Conservation (phyloP, 2,797 vertebrate genomes). For the Chrosomus eos region DNA sequence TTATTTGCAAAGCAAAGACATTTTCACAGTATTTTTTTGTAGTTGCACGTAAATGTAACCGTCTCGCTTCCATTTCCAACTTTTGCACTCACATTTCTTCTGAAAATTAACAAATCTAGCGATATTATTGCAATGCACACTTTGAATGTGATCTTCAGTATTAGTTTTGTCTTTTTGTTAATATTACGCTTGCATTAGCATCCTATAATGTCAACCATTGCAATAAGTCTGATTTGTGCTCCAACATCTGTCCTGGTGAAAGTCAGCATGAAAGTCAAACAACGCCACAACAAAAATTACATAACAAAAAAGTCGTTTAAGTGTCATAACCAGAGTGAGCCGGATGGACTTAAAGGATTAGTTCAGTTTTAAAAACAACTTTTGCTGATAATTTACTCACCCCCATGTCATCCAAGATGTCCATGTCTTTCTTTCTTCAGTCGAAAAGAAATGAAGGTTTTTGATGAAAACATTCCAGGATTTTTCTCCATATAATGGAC, state of each 20-base stretch:
- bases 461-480: no score
- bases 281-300: not conserved
- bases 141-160: not conserved
- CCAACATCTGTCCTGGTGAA: not conserved
- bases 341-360: slow-evolving; percentile 25
- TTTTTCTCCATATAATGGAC: no score
- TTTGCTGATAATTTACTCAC: no score
- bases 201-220: not conserved
- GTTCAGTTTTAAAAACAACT: no score
- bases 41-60: no score
- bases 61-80: no score
- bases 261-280: slow-evolving; percentile 10
- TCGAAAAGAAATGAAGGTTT: no score
- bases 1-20: no score
- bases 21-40: no score
- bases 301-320: not conserved
- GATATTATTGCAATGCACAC: not conserved
- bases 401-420: no score
- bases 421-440: no score
- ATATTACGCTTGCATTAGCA: not conserved
- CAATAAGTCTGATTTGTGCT: not conserved
- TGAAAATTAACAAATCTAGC: not conserved
- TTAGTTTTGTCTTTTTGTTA: not conserved
- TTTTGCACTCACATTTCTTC: not conserved
- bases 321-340: not conserved